Evolutionary conservation across 2,797 vertebrate genomes (phyloP).

Genomic region (Coracias cyanogaster): DNA sequence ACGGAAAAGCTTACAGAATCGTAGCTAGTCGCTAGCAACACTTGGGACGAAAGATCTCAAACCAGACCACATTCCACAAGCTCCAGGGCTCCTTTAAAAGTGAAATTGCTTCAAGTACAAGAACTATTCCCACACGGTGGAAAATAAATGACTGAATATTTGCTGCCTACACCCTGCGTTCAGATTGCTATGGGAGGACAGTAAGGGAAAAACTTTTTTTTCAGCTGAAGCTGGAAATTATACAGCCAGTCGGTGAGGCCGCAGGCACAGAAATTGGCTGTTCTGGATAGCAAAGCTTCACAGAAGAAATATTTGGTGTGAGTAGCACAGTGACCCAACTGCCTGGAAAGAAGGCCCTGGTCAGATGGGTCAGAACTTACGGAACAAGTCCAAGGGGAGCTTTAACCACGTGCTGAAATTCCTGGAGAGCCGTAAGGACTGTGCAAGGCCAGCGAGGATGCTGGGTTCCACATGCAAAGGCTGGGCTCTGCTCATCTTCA

Average conservation of each 20-base stretch:
- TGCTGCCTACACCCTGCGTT: neutral
- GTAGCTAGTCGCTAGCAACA: neutral
- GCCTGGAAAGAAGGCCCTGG: neutral
- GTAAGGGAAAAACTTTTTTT: neutral
- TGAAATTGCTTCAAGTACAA: neutral
- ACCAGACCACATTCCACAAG: neutral
- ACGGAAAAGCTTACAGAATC: neutral
- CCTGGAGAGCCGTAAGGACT: neutral
- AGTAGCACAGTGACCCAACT: neutral
- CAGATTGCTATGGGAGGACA: neutral
- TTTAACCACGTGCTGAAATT: neutral
- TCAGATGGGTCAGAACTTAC: neutral
- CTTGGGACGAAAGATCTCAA: neutral
- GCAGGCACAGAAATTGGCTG: neutral
- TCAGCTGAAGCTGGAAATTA: neutral
- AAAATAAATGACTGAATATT: neutral
- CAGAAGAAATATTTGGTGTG: neutral
- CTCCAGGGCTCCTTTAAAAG: conserved; percentile 16
- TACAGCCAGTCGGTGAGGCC: neutral
- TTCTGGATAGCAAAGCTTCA: neutral
- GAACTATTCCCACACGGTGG: neutral
- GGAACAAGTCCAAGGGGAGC: neutral
- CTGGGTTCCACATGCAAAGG: neutral
- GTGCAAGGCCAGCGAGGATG: neutral
- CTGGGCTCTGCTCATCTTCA: rapidly evolving